A percentile compares a stretch with the other conserved stretches of the same genome.
Conservation (phyloP, 2,113 vertebrate genomes). For the Microtus montanus region DNA sequence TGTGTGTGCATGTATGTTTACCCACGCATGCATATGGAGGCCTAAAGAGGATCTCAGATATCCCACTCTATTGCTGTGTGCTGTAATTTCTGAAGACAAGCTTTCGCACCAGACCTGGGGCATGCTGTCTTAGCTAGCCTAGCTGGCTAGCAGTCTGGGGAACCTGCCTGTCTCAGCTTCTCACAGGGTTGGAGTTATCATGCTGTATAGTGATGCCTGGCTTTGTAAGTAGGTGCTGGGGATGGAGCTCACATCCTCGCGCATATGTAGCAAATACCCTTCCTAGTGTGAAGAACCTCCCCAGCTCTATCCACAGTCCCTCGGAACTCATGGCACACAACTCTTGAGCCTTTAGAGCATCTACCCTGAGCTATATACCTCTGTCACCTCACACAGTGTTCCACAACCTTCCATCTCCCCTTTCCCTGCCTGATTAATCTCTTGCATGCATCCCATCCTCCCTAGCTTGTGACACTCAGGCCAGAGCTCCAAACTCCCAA, state of each 20-base stretch:
- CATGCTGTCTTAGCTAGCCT: neutral
- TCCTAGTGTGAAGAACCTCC: neutral
- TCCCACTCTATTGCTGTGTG: too few species aligned
- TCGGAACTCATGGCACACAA: neutral
- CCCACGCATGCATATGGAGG: neutral
- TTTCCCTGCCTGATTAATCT: too few species aligned
- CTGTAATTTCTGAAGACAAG: neutral
- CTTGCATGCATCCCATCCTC: accelerated
- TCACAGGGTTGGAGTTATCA: neutral
- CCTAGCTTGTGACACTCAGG: neutral
- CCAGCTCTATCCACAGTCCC: neutral
- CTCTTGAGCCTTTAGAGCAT: neutral
- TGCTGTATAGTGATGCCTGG: neutral
- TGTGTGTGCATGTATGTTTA: neutral
- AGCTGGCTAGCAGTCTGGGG: neutral
- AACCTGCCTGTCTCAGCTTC: neutral
- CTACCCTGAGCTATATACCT: neutral
- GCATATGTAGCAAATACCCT: neutral
- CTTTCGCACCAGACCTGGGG: neutral
- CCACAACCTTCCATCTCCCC: accelerated
- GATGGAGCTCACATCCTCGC: too few species aligned
- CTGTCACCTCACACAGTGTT: neutral
- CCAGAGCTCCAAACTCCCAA: neutral
- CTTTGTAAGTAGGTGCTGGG: neutral
- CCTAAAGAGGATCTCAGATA: neutral